Evolutionary conservation across 1,140 invertebrate genomes (phyloP).

Genomic region (Lordiphosa stackelbergi): DNA sequence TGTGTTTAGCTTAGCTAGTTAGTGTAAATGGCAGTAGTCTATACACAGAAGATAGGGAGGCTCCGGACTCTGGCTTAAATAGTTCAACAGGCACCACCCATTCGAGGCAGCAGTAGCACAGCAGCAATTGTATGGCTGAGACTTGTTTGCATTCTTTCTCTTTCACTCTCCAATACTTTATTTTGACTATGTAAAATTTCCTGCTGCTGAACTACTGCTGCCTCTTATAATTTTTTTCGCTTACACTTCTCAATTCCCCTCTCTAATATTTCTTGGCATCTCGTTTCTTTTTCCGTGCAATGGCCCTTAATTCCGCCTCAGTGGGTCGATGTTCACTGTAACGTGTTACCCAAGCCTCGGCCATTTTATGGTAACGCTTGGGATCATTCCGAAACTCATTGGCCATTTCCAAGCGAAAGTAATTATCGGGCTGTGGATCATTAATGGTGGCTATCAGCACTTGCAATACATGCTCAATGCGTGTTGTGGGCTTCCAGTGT

Average conservation of each 20-base stretch:
- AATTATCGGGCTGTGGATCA: conserved; percentile 98
- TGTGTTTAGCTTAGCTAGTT: no score
- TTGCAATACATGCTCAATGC: conserved; percentile 99
- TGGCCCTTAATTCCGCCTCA: conserved; percentile 77
- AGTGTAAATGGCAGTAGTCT: no score
- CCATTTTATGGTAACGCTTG: conserved; percentile 98
- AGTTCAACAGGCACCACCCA: no score
- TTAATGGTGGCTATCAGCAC: conserved; percentile 96
- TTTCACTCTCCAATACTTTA: no score
- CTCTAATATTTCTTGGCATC: conserved; percentile 6
- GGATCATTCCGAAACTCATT: conserved; percentile 96
- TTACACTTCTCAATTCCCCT: neutral
- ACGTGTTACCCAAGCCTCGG: conserved; percentile 98
- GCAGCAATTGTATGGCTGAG: no score
- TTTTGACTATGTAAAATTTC: no score
- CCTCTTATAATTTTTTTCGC: no score
- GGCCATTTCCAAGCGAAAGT: conserved; percentile 93
- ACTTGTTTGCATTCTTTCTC: no score
- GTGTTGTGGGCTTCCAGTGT: conserved; percentile 99
- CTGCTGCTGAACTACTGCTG: no score
- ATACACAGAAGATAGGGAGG: no score
- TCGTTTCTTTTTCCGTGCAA: conserved; percentile 35
- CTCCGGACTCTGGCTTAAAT: no score
- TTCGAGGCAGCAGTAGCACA: no score
- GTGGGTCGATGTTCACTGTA: conserved; percentile 95